phyloP scores from a whole-genome alignment of 2,888 invertebrate species.

The Drosophila ezoana region DNA sequence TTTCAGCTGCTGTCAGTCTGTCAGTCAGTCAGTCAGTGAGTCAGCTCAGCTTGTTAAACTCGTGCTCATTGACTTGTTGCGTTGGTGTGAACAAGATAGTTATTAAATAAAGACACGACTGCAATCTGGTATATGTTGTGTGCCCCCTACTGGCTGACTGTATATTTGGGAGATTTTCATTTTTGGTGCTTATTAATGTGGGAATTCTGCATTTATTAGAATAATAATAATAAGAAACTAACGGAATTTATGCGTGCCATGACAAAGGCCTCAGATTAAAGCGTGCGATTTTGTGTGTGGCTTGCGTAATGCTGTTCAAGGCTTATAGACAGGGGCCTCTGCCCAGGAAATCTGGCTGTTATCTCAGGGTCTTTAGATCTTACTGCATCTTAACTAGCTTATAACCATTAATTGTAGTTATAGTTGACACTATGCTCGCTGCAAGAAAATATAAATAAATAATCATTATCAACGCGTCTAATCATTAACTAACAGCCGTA shows the following conservation, averaged over 20 bases:
- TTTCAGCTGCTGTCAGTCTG: constrained; percentile 48
- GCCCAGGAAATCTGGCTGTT: not conserved
- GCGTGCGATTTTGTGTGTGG: constrained; percentile 42
- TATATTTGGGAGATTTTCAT: constrained; percentile 41
- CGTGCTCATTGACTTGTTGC: constrained; percentile 58
- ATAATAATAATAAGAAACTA: constrained; percentile 71
- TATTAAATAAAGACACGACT: constrained; percentile 47
- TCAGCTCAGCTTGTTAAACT: constrained; percentile 35
- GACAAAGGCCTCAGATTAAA: constrained; percentile 56
- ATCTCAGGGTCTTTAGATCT: constrained; percentile 23
- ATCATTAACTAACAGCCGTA: constrained; percentile 38
- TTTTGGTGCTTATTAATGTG: constrained; percentile 65
- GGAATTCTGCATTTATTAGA: constrained; percentile 72
- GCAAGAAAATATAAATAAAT: constrained; percentile 1
- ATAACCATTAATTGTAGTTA: not conserved
- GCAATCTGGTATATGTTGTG: constrained; percentile 24
- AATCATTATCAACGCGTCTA: constrained; percentile 13
- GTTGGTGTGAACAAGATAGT: constrained; percentile 63
- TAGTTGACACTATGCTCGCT: not conserved
- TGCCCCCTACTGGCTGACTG: constrained; percentile 12
- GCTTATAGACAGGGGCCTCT: constrained; percentile 20
- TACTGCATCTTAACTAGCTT: not conserved
- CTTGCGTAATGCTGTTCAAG: constrained; percentile 47
- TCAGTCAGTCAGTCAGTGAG: constrained; percentile 36
- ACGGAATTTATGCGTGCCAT: constrained; percentile 68